These are phyloP conservation scores for Drosophila planitibia DNA, from an alignment of 2,888 invertebrate species.

Conservation along the genomic window DNA sequence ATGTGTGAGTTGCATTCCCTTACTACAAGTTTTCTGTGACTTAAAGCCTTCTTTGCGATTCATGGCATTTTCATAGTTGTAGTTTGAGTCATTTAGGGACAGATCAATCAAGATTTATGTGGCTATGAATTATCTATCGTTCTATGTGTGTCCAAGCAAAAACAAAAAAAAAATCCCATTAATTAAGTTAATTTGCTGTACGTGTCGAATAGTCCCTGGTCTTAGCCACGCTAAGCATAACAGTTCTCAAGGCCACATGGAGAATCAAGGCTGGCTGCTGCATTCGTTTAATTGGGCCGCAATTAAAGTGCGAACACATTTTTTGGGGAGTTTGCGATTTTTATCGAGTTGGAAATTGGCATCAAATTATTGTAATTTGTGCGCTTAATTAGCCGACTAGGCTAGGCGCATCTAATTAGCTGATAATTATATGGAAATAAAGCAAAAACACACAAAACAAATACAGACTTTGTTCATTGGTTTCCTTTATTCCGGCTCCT, in stretches of 20 bases:
- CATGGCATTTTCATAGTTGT: neutral
- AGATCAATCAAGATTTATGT: constrained; percentile 15
- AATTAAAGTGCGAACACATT: constrained; percentile 44
- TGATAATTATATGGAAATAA: constrained; percentile 52
- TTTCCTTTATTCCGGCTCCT: constrained; percentile 1
- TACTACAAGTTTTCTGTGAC: neutral
- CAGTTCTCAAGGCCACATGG: constrained; percentile 10
- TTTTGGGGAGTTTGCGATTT: neutral
- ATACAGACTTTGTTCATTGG: constrained; percentile 1
- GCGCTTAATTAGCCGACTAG: constrained; percentile 60
- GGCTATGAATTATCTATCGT: constrained; percentile 11
- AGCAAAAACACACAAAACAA: constrained; percentile 20
- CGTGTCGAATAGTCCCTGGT: constrained; percentile 49
- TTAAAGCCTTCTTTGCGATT: neutral
- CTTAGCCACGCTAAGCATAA: constrained; percentile 15
- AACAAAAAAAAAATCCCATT: constrained; percentile 41
- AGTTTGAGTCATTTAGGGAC: neutral
- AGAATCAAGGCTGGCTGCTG: neutral
- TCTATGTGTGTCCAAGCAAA: constrained; percentile 5
- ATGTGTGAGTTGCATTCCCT: neutral
- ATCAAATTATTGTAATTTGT: constrained; percentile 50
- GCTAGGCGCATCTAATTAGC: constrained; percentile 61
- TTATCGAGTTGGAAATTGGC: constrained; percentile 1
- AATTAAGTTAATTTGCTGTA: constrained; percentile 66
- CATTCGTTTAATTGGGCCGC: constrained; percentile 52